Conservation (phyloP, 2,888 invertebrate species). For the Frankliniella fusca region DNA sequence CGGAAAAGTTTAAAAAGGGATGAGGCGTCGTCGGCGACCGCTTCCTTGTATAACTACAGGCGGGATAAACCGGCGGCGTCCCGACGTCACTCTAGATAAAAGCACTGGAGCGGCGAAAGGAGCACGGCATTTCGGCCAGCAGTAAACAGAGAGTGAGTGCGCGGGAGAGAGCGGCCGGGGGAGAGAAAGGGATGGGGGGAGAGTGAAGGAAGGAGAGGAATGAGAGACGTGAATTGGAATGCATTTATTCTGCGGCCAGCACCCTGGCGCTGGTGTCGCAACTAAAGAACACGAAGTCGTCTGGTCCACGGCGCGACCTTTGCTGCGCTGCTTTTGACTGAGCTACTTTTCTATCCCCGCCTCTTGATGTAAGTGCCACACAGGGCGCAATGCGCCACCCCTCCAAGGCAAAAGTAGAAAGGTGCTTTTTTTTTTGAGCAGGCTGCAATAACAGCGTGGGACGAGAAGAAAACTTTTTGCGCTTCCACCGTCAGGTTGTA, state of each 20-base stretch:
- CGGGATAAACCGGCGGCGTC: not conserved
- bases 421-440: too few species aligned
- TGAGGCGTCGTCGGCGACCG: not conserved
- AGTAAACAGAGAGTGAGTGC: not conserved
- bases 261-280: not conserved
- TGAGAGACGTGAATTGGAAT: not conserved
- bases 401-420: too few species aligned
- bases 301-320: too few species aligned
- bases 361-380: not conserved
- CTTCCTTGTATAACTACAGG: not conserved
- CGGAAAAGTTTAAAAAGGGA: too few species aligned
- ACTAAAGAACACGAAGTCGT: too few species aligned
- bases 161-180: not conserved
- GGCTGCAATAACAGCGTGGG: too few species aligned
- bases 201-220: not conserved
- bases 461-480: too few species aligned
- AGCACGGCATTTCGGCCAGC: slow-evolving; percentile 8
- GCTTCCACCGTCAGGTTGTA: too few species aligned
- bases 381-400: too few species aligned
- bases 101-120: not conserved
- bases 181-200: not conserved
- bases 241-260: slow-evolving; percentile 14
- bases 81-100: slow-evolving; percentile 2
- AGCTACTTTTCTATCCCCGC: not conserved
- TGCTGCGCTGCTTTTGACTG: not conserved